These are phyloP conservation scores for Ellobium chinense DNA, from an alignment of 2,888 invertebrate genomes.

Conservation along the genomic window DNA sequence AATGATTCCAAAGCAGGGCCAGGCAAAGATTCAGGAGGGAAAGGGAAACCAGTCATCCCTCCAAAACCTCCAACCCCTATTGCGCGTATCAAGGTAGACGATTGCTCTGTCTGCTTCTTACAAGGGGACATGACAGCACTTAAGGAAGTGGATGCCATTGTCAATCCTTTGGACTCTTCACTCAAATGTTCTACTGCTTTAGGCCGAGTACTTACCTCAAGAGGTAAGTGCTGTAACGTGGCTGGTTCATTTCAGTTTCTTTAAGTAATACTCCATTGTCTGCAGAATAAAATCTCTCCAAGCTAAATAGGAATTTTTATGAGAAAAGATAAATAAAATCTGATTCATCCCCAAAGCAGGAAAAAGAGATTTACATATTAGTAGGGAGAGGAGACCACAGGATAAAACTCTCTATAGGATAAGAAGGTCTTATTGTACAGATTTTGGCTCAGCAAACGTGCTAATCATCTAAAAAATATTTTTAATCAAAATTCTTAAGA, in stretches of 20 bases:
- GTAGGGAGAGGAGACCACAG: too few species aligned
- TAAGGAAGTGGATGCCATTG: constrained; percentile 21
- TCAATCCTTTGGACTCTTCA: constrained; percentile 30
- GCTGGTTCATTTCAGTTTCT: background rate
- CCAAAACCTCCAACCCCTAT: constrained; percentile 7
- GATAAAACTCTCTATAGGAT: too few species aligned
- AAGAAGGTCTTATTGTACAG: too few species aligned
- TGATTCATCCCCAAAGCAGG: too few species aligned
- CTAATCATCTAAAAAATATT: too few species aligned
- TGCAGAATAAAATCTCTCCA: too few species aligned
- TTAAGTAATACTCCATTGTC: too few species aligned
- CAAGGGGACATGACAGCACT: constrained; percentile 29
- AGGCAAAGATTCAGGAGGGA: background rate
- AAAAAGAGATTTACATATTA: too few species aligned
- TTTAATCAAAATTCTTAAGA: too few species aligned
- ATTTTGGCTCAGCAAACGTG: too few species aligned
- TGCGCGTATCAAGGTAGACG: background rate
- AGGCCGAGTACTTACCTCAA: background rate
- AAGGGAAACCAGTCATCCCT: background rate
- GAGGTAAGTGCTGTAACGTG: constrained; percentile 3
- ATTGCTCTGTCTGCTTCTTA: background rate
- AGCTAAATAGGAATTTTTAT: too few species aligned
- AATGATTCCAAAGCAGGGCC: background rate
- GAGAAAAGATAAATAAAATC: too few species aligned
- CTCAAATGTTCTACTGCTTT: constrained; percentile 11